Evolutionary conservation across 2,888 invertebrate genomes (phyloP).

Genomic region (Drymonia ruficornis): DNA sequence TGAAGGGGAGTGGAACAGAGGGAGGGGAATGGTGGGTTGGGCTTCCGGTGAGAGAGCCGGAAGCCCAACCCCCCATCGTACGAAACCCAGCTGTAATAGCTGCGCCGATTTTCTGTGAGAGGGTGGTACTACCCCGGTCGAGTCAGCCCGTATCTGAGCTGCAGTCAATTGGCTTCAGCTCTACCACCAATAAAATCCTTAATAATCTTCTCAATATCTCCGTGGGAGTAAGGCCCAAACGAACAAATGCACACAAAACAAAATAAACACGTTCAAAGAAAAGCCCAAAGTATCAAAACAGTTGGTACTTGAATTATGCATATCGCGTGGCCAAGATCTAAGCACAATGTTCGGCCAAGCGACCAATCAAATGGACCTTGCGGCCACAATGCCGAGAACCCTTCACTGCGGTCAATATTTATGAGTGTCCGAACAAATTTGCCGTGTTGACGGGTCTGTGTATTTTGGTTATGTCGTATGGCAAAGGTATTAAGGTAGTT

Average conservation of each 20-base stretch:
- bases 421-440: slow-evolving; percentile 62
- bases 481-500: slow-evolving; percentile 20
- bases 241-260: slow-evolving; percentile 15
- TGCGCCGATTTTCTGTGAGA: too few species aligned
- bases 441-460: slow-evolving; percentile 35
- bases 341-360: slow-evolving; percentile 50
- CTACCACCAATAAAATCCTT: too few species aligned
- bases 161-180: too few species aligned
- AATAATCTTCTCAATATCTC: too few species aligned
- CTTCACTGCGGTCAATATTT: slow-evolving; percentile 68
- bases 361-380: slow-evolving; percentile 63
- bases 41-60: too few species aligned
- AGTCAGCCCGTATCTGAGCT: too few species aligned
- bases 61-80: too few species aligned
- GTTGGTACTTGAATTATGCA: slow-evolving; percentile 58
- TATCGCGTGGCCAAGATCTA: slow-evolving; percentile 45
- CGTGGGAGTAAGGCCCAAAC: too few species aligned
- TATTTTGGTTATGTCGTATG: slow-evolving; percentile 21
- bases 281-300: slow-evolving; percentile 32
- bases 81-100: too few species aligned
- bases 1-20: too few species aligned
- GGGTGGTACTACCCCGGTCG: too few species aligned
- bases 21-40: too few species aligned
- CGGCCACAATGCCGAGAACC: slow-evolving; percentile 52
- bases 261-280: slow-evolving; percentile 31